Evolutionary conservation across 2,113 vertebrate genomes (phyloP), one percentile per base, ranked within the genome.

Genomic region (Poecilia latipinna): DNA sequence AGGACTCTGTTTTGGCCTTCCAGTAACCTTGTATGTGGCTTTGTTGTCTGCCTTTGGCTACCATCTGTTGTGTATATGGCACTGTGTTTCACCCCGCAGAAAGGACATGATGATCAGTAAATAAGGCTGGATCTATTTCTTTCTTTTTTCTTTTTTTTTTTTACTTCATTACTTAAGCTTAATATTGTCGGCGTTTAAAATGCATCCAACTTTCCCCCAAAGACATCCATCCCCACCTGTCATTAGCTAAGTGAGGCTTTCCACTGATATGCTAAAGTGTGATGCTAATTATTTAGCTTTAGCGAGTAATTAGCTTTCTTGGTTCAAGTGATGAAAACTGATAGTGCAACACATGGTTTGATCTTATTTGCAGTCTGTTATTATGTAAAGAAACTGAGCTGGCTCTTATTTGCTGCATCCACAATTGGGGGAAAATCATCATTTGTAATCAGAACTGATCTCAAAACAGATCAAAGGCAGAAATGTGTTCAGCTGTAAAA

Each of bases 1-100:
- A 31, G 61, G 70, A 76, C 70, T 80, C 80, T 66, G 70, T 80
- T 31, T 71, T 61, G 72, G 83, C 77, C 84, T 89, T 76, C 70
- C 19, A 42, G 39, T 82, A 79, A 88, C 89, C 85, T 90, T 90
- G 74, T 63, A 28, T 24, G 11, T 28, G 51, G 72, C 75, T 79
- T 51, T 85, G 79, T 81, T 86, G 82, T 84, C 70, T 88, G 84
- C 74, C 70, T 62, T 82, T 84, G 84, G 83, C 75, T 64, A 72
- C 86, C 88, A 89, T 91, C 86, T 90, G 85, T 80, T 83, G 68
- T 83, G 68, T 69, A 19, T 72, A 32, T 48, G 1, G 68, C 68
- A 61, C 73, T 87, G 74, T 77, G 74, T 82, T 85, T 82, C 70
- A 82, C 75, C 80, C 74, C 42, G 62, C 19, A 66, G 77, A 77